Evolutionary conservation across 2,797 vertebrate genomes (phyloP).

Genomic region (Glyptemys insculpta): DNA sequence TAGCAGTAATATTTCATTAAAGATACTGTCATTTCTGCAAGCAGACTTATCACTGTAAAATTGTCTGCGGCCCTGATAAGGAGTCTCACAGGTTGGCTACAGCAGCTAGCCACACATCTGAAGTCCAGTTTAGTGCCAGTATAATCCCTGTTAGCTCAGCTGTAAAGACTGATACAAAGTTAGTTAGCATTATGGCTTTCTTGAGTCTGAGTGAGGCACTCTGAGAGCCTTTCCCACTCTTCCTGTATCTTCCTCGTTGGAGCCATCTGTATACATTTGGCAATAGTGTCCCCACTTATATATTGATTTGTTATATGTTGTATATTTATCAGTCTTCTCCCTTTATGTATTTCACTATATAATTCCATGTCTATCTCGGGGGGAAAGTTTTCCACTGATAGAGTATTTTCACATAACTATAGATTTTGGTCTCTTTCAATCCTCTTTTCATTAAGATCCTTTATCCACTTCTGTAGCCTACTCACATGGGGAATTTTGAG

Average conservation of each 20-base stretch:
- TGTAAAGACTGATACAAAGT: not conserved
- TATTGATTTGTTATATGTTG: not conserved
- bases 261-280: not conserved
- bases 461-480: not conserved
- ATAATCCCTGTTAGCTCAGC: not conserved
- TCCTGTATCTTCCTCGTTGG: not conserved
- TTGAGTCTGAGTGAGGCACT: not conserved
- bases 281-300: not conserved
- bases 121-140: not conserved
- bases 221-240: not conserved
- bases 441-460: not conserved
- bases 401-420: not conserved
- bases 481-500: not conserved
- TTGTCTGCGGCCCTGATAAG: not conserved
- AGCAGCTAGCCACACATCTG: not conserved
- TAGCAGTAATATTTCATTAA: not conserved
- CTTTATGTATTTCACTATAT: not conserved
- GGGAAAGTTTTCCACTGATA: not conserved
- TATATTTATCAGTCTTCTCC: not conserved
- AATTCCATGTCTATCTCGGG: not conserved
- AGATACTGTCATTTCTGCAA: not conserved
- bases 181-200: not conserved
- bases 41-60: not conserved
- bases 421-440: not conserved
- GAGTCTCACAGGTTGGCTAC: not conserved